Evolutionary conservation across 2,113 vertebrate species (phyloP), one percentile per base, ranked within the genome.

Genomic region (Microcebus jonahi): DNA sequence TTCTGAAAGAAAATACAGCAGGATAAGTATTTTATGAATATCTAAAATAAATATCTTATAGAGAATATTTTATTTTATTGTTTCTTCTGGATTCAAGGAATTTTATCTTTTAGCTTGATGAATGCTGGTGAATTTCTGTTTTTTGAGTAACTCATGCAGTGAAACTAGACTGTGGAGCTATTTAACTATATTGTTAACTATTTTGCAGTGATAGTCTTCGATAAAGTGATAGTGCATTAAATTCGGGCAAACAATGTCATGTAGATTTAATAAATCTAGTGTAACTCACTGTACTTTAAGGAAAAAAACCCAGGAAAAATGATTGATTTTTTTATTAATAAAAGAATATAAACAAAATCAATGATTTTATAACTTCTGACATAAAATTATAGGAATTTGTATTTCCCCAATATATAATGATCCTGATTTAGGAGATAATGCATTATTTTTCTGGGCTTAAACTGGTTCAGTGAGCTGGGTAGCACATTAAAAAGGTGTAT

Each of bases 161-260:
- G 17, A 80, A 89, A 63, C 73, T 73, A 92, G 73, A 95, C 53
- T 77, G 21, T 94, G 57, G 79, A 70, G 42, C 36, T 86, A n/a
- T 91, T 85, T 63, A 82, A 73, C 79, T 59, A 80, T 85, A 11
- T 59, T 85, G 59, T 27, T 88, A 29, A 17, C 48, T 75, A 27
- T 67, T 91, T 73, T 85, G 76, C 61, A 61, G 4, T 80, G 31
- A 55, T 12, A 85, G 23, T 21, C 8, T 68, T 81, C 42, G 65
- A 63, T 93, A 76, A 63, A 68, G 1, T 63, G 5, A n/a, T 50
- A 50, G 50, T 82, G 6, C 20, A 75, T 63, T 85, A 36, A 53
- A 63, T 90, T 79, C 79, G 17, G 25, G 57, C 90, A 67, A 88
- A n/a, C 36, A 27, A n/a, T 36, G 18, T 93, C 34, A 34, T 73